Percentiles rank a stretch among this genome's conserved stretches.
Evolutionary conservation across 2,888 invertebrate species (phyloP).

Genomic region (Orthosia gothica): DNA sequence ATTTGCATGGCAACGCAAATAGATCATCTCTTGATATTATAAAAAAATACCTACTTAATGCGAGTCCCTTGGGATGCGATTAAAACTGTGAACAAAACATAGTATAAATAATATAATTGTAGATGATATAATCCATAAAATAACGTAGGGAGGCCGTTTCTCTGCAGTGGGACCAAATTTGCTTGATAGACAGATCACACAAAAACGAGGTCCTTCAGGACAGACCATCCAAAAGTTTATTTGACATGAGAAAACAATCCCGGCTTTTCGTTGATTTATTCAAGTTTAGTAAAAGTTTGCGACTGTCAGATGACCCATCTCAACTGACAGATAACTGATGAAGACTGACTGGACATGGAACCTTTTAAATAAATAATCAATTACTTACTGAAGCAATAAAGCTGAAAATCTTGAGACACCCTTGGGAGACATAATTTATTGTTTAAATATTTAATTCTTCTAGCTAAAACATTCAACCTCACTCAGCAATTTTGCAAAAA

Average conservation of each 20-base stretch:
- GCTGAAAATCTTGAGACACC: background rate
- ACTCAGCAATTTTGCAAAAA: background rate
- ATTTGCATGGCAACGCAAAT: too few species aligned
- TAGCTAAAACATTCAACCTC: background rate
- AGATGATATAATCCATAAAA: too few species aligned
- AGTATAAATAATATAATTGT: too few species aligned
- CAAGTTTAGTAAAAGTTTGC: slow-evolving; percentile 40
- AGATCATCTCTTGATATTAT: too few species aligned
- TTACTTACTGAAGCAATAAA: slow-evolving; percentile 11
- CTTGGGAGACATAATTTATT: background rate
- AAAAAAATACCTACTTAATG: too few species aligned
- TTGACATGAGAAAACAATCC: slow-evolving; percentile 21
- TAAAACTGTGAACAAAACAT: too few species aligned
- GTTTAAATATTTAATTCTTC: background rate
- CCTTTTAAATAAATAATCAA: slow-evolving; percentile 49
- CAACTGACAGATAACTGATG: slow-evolving; percentile 47
- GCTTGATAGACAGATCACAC: background rate
- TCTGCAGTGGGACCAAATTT: too few species aligned
- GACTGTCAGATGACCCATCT: slow-evolving; percentile 37
- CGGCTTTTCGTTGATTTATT: slow-evolving; percentile 29
- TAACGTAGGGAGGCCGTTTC: too few species aligned
- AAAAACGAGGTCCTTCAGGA: background rate
- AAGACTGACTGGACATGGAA: slow-evolving; percentile 41
- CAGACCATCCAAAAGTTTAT: background rate
- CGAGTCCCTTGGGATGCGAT: too few species aligned